Percentiles rank a stretch among this genome's conserved stretches.
phyloP scores from a whole-genome alignment of 2,797 vertebrate species.

The Geotrypetes seraphini region DNA sequence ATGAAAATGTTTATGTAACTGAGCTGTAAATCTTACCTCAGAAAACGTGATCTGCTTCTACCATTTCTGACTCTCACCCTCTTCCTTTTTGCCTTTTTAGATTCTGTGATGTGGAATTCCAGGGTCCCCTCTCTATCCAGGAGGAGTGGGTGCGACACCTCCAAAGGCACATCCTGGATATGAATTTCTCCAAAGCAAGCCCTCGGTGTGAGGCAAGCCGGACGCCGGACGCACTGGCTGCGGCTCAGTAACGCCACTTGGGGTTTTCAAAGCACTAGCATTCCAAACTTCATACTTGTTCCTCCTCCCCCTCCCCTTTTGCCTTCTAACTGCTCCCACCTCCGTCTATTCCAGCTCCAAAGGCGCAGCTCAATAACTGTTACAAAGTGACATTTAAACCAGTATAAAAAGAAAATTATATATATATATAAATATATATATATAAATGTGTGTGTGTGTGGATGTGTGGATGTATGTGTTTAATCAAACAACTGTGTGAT shows the following conservation, averaged over 20 bases:
- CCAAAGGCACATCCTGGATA: conserved; percentile 90
- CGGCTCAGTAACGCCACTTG: conserved; percentile 43
- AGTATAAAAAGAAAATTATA: neutral
- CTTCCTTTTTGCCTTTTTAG: conserved; percentile 30
- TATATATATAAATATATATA: too few species aligned
- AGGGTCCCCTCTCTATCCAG: conserved; percentile 88
- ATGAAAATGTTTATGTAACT: too few species aligned
- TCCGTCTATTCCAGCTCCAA: too few species aligned
- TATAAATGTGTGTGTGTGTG: too few species aligned
- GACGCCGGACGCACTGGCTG: conserved; percentile 27
- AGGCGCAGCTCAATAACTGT: too few species aligned
- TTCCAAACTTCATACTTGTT: neutral
- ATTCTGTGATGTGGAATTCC: conserved; percentile 94
- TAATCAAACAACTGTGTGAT: too few species aligned
- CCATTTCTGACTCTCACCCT: too few species aligned
- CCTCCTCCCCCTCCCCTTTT: conserved; percentile 2
- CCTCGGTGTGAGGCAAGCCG: conserved; percentile 44
- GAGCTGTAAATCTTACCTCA: too few species aligned
- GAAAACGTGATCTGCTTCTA: too few species aligned
- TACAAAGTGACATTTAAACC: too few species aligned
- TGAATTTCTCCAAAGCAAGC: conserved; percentile 78
- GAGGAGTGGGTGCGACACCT: conserved; percentile 93
- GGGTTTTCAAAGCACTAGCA: conserved; percentile 11
- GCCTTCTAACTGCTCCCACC: neutral
- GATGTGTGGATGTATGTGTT: too few species aligned